Evolutionary conservation across 37 sponge, comb jelly and placozoan genomes (phyloP), one percentile per base, ranked within the genome.

Genomic region (Amphimedon queenslandica): DNA sequence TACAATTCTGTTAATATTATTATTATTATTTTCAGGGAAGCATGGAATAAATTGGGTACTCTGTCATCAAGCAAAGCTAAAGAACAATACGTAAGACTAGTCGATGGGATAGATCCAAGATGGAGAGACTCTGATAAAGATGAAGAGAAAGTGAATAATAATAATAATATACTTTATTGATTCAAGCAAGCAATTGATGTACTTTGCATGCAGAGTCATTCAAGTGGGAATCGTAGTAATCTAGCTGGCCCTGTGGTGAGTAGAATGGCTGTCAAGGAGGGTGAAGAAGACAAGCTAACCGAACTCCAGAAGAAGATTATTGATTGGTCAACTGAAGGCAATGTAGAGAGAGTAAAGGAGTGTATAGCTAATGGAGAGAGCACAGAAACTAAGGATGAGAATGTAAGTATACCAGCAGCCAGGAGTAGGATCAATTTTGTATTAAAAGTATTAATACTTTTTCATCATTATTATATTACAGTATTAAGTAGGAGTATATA

Each of bases 251-350:
- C 82, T 43, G 78, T 61, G 2, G 71, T 90, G 43, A 90, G 90
- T 70, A 71, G 73, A 0, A 31, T 84, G 36, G 82, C 69, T 37
- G 61, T 42, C 5, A n/a, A n/a, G n/a, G n/a, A n/a, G n/a, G n/a
- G n/a, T n/a, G 37, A 65, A 25, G 83, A 78, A 29, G 64, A 42
- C 0, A 64, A 35, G 0, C 39, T 89, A 25, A 47, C 75, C 13
- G 88, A 92, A 11, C 70, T 70, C n/a, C 67, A 80, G 64, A 92
- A 92, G 74, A 86, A 65, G 2, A 55, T 78, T 42, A 88, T 92
- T 76, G 93, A 92, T 47, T 92, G 93, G 93, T 92, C 89, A 43
- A 87, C 83, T 73, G 93, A 92, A 57, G 93, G 93, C 2, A 37
- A 87, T 23, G 37, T 77, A 30, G 55, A 74, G 57, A 67, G 41